Evolutionary conservation across 2,113 vertebrate genomes (phyloP), one percentile per base, ranked within the genome.

Genomic region (Taurulus bubalis): DNA sequence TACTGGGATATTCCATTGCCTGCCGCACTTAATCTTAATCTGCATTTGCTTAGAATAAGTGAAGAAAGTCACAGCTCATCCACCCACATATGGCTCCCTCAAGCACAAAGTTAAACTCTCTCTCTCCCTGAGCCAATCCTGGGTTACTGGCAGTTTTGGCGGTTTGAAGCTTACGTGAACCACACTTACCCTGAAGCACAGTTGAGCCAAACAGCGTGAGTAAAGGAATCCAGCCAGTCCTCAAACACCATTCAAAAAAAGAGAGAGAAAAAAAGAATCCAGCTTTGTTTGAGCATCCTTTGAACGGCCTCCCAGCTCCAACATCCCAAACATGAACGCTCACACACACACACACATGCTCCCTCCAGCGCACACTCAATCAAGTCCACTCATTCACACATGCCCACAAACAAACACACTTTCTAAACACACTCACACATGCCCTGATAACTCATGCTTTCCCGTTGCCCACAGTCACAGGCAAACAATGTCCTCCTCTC

Each of bases 401-500:
- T 83, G 80, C 81, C 78, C 66, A 79, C 90, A 88, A 84, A 82
- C 87, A 94, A 94, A 94, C 89, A 92, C 90, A 85, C 84, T 88
- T 87, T 89, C 85, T 85, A 91, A 90, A 93, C 89, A 92, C 89
- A 91, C 83, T 89, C 86, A 87, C 88, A 91, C 91, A 94, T 92
- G 88, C 83, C 87, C 91, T 90, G 93, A 93, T 93, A 94, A 93
- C 92, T 94, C 94, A 90, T 93, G 94, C 94, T 94, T 94, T 92
- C 88, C 93, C 85, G 94, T 95, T 95, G 92, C 94, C 94, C 94
- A 93, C 94, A 94, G 95, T 87, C 94, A 94, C 94, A 91, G 87
- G 88, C 91, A 94, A 95, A 95, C 95, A 96, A 95, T 95, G 94
- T 94, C 90, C 92, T 93, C 89, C 92, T 81, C 85, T 91, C 90